Percentiles rank a stretch among this genome's conserved stretches.
phyloP scores from a whole-genome alignment of 2,113 vertebrate genomes.

The Uria lomvia region DNA sequence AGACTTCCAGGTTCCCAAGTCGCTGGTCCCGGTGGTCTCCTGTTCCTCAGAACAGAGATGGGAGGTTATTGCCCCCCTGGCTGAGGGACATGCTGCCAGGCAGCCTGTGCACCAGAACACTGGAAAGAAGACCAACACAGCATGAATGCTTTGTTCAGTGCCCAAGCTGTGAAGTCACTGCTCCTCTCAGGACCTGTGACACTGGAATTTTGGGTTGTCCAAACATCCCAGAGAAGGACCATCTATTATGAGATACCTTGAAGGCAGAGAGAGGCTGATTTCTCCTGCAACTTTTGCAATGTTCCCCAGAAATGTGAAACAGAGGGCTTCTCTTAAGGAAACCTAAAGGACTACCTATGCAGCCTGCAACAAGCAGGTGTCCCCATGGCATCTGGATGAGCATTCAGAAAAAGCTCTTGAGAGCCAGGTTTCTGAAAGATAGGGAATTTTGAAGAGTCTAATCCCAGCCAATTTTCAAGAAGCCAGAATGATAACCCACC shows the following conservation, averaged over 20 bases:
- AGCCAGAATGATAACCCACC: not conserved
- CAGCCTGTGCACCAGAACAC: not conserved
- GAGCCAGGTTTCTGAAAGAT: not conserved
- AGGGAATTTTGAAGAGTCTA: not conserved
- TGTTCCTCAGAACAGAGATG: not conserved
- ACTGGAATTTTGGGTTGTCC: not conserved
- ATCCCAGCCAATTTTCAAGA: not conserved
- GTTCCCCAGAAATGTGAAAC: not conserved
- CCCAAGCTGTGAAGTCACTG: not conserved
- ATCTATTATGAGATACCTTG: not conserved
- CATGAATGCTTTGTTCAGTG: not conserved
- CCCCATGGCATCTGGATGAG: not conserved
- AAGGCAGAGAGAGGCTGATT: not conserved
- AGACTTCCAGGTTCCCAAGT: not conserved
- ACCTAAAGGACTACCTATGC: not conserved
- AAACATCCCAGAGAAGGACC: not conserved
- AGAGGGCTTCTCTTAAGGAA: not conserved
- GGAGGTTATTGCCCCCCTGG: accelerated
- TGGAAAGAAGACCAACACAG: not conserved
- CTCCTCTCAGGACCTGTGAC: not conserved
- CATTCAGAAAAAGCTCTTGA: not conserved
- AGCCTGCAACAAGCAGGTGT: not conserved
- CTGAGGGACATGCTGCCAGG: not conserved
- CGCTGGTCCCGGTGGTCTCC: not conserved
- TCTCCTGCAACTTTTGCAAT: not conserved